These are phyloP conservation scores for Colletes gigas DNA, from an alignment of 1,140 invertebrate genomes.

Conservation along the genomic window DNA sequence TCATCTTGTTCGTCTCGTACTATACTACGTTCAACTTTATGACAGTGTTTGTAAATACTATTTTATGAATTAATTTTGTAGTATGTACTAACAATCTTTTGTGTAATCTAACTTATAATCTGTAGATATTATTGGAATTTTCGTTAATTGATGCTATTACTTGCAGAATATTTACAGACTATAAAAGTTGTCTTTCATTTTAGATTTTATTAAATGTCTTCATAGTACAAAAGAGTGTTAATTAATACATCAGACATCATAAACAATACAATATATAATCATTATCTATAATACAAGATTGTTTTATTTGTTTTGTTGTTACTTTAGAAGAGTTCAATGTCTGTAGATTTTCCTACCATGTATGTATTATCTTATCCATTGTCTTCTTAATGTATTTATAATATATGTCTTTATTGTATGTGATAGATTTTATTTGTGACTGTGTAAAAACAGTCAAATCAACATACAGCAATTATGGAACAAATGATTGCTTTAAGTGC, in stretches of 20 bases:
- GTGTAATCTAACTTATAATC: not conserved
- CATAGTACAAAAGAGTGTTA: not conserved
- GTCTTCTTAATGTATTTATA: not conserved
- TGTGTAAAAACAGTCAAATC: conserved; percentile 70
- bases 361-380: not conserved
- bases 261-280: not conserved
- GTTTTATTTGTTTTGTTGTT: not conserved
- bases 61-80: conserved; percentile 23
- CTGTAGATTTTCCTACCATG: not conserved
- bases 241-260: not conserved
- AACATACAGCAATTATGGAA: conserved; percentile 75
- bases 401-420: conserved; percentile 28
- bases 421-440: conserved; percentile 63
- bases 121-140: not conserved
- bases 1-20: not conserved
- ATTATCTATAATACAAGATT: not conserved
- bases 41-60: conserved; percentile 2
- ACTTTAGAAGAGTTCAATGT: not conserved
- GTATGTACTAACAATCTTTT: conserved; percentile 15
- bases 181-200: too few species aligned
- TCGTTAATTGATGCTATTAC: not conserved
- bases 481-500: conserved; percentile 78
- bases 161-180: not conserved
- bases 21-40: not conserved
- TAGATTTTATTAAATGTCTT: not conserved